These are phyloP conservation scores for Cantharis flavilabris DNA, from an alignment of 2,888 invertebrate genomes.

Conservation along the genomic window DNA sequence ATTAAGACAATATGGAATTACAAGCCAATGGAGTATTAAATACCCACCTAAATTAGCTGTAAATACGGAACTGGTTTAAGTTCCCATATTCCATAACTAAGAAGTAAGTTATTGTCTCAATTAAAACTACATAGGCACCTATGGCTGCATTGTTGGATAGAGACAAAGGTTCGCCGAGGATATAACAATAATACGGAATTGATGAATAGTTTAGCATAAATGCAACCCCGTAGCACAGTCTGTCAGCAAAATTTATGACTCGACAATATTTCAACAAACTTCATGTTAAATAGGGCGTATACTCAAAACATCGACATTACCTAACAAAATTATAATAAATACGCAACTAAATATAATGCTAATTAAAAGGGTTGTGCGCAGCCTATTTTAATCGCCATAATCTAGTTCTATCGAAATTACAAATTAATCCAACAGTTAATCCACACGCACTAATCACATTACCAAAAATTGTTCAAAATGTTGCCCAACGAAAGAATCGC, in stretches of 20 bases:
- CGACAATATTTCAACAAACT: constrained; percentile 8
- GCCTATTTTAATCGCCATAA: neutral
- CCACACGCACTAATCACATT: neutral
- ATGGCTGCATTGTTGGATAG: constrained; percentile 1
- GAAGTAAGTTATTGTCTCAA: constrained; percentile 15
- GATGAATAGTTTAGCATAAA: constrained; percentile 12
- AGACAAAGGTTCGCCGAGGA: constrained; percentile 10
- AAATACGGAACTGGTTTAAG: neutral
- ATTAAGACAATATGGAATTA: neutral
- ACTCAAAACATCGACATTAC: neutral
- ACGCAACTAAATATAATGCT: neutral
- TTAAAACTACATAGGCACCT: constrained; percentile 7
- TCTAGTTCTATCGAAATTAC: neutral
- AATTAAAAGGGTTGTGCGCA: neutral
- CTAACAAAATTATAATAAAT: neutral
- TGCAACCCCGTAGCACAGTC: constrained; percentile 6
- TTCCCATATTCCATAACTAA: neutral
- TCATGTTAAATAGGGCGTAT: neutral
- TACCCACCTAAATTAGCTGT: neutral
- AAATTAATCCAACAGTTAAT: neutral
- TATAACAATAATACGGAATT: constrained; percentile 15
- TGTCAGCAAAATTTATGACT: constrained; percentile 2
- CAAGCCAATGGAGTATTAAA: neutral
- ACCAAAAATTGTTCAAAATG: neutral
- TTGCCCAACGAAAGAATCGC: neutral